phyloP scores from a whole-genome alignment of 2,797 vertebrate genomes.

The Oreortyx pictus region DNA sequence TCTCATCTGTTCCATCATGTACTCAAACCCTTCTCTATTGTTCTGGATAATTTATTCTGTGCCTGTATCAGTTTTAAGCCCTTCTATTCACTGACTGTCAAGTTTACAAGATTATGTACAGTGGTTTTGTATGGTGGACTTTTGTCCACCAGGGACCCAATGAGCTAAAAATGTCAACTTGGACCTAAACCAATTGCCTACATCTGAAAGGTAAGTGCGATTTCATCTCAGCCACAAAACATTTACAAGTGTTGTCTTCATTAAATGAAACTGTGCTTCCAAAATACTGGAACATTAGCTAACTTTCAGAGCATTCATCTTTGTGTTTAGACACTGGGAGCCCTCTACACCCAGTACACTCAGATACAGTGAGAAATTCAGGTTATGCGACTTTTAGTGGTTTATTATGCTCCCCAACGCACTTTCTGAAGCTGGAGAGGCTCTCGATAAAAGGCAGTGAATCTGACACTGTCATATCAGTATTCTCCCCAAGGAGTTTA shows the following conservation, averaged over 20 bases:
- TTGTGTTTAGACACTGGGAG: neutral
- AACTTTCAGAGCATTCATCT: slow-evolving; percentile 27
- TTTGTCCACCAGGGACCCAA: neutral
- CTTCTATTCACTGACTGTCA: neutral
- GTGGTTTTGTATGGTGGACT: neutral
- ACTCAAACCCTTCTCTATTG: neutral
- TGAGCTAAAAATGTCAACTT: slow-evolving; percentile 45
- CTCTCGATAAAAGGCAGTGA: slow-evolving; percentile 21
- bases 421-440: slow-evolving; percentile 8
- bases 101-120: slow-evolving; percentile 23
- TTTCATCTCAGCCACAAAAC: slow-evolving; percentile 14
- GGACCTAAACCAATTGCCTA: slow-evolving; percentile 58
- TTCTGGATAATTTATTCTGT: slow-evolving; percentile 18
- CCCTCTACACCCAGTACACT: neutral
- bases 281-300: slow-evolving; percentile 9
- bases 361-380: neutral
- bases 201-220: slow-evolving; percentile 57
- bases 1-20: neutral
- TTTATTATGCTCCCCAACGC: neutral
- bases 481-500: slow-evolving; percentile 22
- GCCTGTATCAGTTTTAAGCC: neutral
- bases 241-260: slow-evolving; percentile 29
- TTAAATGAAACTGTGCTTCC: slow-evolving; percentile 30
- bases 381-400: neutral
- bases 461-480: neutral